These are phyloP conservation scores for Guaruba guarouba DNA, from an alignment of 2,113 vertebrate genomes.

Conservation along the genomic window DNA sequence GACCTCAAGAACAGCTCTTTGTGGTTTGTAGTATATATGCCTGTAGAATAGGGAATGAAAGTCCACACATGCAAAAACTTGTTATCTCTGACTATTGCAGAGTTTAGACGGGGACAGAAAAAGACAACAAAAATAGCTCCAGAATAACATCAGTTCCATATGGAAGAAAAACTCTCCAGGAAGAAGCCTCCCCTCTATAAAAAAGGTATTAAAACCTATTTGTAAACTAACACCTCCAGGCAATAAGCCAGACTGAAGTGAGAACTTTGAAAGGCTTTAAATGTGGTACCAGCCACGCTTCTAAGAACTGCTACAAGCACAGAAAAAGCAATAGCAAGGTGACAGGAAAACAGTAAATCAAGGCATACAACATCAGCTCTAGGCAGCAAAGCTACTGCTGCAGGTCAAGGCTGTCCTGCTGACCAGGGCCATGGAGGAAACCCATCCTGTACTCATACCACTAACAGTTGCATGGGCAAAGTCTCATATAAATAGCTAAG, in stretches of 20 bases:
- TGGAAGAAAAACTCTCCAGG: background rate
- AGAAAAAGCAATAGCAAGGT: background rate
- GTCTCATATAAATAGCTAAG: background rate
- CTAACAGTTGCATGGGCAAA: background rate
- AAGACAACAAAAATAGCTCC: background rate
- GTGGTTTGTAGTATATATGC: rapidly evolving
- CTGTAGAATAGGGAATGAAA: background rate
- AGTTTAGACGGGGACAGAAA: background rate
- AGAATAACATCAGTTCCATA: background rate
- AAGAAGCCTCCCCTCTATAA: background rate
- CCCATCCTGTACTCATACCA: background rate
- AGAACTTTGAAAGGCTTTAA: background rate
- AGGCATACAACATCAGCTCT: background rate
- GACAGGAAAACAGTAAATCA: background rate
- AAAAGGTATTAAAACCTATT: background rate
- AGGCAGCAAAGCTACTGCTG: rapidly evolving
- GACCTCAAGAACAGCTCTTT: background rate
- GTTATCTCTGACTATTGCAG: background rate
- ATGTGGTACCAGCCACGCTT: background rate
- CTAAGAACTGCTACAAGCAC: background rate
- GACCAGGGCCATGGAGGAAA: background rate
- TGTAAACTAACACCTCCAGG: background rate
- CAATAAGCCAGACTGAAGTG: background rate
- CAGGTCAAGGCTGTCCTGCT: background rate
- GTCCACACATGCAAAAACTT: background rate